Conservation (phyloP, 2,797 vertebrate species). For the Sebastes steindachneri region DNA sequence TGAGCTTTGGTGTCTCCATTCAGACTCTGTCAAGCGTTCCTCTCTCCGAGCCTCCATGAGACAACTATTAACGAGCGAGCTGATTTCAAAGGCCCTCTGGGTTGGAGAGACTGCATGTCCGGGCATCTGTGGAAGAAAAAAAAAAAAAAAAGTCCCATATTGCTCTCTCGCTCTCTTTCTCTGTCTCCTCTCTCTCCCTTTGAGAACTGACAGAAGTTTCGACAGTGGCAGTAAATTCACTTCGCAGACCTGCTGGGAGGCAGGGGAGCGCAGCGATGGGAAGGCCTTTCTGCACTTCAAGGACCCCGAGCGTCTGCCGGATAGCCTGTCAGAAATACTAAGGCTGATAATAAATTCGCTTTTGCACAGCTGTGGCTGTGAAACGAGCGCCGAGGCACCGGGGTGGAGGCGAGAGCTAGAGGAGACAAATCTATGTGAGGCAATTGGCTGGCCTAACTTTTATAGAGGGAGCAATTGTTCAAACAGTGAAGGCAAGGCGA, state of each 20-base stretch:
- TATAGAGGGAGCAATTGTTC: constrained; percentile 43
- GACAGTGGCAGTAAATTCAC: constrained; percentile 80
- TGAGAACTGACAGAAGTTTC: constrained; percentile 75
- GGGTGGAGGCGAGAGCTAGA: constrained; percentile 35
- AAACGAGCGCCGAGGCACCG: constrained; percentile 49
- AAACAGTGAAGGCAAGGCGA: constrained; percentile 7
- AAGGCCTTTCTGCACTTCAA: constrained; percentile 76
- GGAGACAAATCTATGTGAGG: constrained; percentile 42
- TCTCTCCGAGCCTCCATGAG: constrained; percentile 44
- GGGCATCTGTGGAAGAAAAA: constrained; percentile 54
- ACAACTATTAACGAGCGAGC: constrained; percentile 66
- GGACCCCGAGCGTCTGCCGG: constrained; percentile 71
- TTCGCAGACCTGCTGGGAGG: constrained; percentile 65
- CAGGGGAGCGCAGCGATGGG: constrained; percentile 61
- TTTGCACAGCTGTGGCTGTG: constrained; percentile 71
- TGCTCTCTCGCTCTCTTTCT: constrained; percentile 19
- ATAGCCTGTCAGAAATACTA: constrained; percentile 78
- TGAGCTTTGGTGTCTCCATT: constrained; percentile 58
- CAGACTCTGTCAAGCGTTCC: constrained; percentile 43
- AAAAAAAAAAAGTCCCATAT: constrained; percentile 47
- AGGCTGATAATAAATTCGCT: constrained; percentile 80
- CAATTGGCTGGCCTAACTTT: constrained; percentile 36
- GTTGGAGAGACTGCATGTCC: constrained; percentile 56
- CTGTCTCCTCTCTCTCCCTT: constrained; percentile 52
- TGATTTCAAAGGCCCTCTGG: constrained; percentile 69